Conservation (phyloP, 2,888 invertebrate species). For the Nymphalis urticae region DNA sequence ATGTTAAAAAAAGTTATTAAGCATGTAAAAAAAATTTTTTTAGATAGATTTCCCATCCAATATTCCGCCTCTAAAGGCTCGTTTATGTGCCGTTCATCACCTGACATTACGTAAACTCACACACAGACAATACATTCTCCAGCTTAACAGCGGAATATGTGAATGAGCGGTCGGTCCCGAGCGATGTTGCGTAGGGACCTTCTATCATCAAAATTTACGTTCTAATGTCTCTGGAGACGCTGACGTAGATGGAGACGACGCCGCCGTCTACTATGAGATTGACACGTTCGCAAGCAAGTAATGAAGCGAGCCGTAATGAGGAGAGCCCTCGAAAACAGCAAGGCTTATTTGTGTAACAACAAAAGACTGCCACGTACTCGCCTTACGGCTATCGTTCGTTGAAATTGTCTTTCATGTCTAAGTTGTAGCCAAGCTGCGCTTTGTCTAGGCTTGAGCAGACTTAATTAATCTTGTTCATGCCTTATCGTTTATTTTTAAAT, state of each 20-base stretch:
- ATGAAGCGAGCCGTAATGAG: slow-evolving; percentile 39
- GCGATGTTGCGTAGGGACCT: not conserved
- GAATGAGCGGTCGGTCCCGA: slow-evolving; percentile 5
- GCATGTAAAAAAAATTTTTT: too few relatives aligned
- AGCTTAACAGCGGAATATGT: slow-evolving; percentile 4
- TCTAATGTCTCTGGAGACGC: not conserved
- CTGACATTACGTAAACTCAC: not conserved
- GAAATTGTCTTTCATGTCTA: slow-evolving; percentile 31
- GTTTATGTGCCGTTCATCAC: not conserved
- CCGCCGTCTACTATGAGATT: slow-evolving; percentile 22
- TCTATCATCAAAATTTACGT: slow-evolving; percentile 10
- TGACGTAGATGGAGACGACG: slow-evolving; percentile 4
- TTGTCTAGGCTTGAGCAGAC: slow-evolving; percentile 11
- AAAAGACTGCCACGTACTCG: slow-evolving; percentile 48
- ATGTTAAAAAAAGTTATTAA: too few relatives aligned
- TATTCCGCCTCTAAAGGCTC: too few relatives aligned
- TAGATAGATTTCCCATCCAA: too few relatives aligned
- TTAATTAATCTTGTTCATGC: slow-evolving; percentile 1
- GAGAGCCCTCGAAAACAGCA: slow-evolving; percentile 57
- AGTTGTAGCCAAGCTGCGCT: slow-evolving; percentile 17
- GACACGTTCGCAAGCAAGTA: slow-evolving; percentile 32
- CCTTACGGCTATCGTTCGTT: slow-evolving; percentile 34
- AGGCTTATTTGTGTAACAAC: slow-evolving; percentile 60
- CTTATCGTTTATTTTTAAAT: not conserved
- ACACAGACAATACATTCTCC: not conserved